Percentiles rank a stretch among this genome's conserved stretches.
phyloP scores from a whole-genome alignment of 2,113 vertebrate genomes.

The Stercorarius parasiticus region DNA sequence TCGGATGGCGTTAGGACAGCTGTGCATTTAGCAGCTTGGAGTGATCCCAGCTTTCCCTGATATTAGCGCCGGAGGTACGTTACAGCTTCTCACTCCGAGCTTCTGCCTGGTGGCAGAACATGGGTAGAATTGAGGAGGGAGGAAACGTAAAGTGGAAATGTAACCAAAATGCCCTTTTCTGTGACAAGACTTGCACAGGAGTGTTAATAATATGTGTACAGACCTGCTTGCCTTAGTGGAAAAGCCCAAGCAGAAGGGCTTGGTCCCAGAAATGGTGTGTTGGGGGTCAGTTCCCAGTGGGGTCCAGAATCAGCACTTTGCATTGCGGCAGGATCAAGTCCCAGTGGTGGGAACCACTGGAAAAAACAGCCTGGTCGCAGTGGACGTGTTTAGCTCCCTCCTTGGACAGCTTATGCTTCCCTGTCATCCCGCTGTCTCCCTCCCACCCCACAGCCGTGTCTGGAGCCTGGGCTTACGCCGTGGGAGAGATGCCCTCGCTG shows the following conservation, averaged over 20 bases:
- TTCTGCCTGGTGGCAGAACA: background rate
- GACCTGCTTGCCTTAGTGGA: background rate
- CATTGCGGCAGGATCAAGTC: background rate
- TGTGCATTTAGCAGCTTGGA: background rate
- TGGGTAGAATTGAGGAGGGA: background rate
- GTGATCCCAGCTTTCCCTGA: background rate
- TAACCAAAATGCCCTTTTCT: background rate
- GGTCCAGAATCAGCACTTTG: background rate
- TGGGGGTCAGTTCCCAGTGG: background rate
- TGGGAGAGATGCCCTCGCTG: background rate
- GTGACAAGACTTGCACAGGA: background rate
- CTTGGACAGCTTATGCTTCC: background rate
- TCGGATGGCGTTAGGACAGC: background rate
- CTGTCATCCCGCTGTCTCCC: accelerated
- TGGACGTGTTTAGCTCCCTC: accelerated
- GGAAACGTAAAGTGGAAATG: background rate
- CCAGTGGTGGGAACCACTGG: background rate
- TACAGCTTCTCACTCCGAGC: background rate
- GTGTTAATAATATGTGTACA: accelerated
- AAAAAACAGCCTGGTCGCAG: background rate
- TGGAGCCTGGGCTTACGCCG: accelerated
- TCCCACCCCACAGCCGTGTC: accelerated
- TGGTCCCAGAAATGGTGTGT: accelerated
- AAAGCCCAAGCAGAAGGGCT: background rate
- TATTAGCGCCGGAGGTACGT: background rate